Conservation (phyloP, 2,888 invertebrate genomes). For the Druceiella hillmani region DNA sequence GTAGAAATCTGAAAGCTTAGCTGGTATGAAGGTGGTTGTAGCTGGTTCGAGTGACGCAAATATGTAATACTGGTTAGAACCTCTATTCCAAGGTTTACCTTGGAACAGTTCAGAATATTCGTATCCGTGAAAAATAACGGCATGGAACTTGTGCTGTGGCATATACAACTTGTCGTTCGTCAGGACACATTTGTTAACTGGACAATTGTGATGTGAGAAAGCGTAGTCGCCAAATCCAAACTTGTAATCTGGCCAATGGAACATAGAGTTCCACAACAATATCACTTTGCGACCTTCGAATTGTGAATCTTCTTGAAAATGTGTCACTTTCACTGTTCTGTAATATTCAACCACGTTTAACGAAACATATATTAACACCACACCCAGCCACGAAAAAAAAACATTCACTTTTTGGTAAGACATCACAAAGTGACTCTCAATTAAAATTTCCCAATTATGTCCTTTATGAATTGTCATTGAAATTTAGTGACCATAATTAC, state of each 20-base stretch:
- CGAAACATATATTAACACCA: no score
- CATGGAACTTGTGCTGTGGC: slow-evolving; percentile 40
- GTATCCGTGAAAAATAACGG: slow-evolving; percentile 47
- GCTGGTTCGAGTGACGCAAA: slow-evolving; percentile 46
- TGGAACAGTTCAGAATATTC: slow-evolving; percentile 30
- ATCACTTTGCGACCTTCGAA: no score
- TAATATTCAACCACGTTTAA: no score
- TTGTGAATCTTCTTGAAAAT: no score
- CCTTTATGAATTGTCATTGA: no score
- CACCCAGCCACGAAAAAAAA: no score
- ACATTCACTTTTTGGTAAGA: no score
- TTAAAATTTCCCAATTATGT: no score
- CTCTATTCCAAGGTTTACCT: slow-evolving; percentile 34
- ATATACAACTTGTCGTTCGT: slow-evolving; percentile 33
- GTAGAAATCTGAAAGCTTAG: slow-evolving; percentile 38
- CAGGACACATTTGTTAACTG: slow-evolving; percentile 39
- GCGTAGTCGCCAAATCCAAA: slow-evolving; percentile 36
- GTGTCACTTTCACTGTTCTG: no score
- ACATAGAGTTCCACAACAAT: slow-evolving; percentile 31
- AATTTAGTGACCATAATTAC: no score
- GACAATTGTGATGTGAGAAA: slow-evolving; percentile 29
- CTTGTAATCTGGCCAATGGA: slow-evolving; percentile 34
- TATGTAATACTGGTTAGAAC: slow-evolving; percentile 41
- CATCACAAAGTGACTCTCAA: no score
- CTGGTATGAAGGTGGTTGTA: slow-evolving; percentile 22